Base-by-base conservation (phyloP, 2,113 vertebrate genomes). In the Fukomys damarensis region DNA sequence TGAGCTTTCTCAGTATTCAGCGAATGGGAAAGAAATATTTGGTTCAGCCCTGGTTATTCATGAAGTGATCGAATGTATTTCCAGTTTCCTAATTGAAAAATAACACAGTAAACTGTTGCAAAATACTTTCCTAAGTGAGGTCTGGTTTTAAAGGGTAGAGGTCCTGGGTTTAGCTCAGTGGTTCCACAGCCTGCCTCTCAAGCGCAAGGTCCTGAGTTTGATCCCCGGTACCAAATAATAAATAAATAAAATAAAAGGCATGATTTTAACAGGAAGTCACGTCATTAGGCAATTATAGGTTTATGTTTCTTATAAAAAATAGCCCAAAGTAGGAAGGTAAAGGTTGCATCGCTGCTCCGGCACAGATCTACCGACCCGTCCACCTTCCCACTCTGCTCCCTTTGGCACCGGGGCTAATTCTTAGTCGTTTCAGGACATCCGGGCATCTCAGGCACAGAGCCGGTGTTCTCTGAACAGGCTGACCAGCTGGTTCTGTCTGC, bases 21-120 rank as follows among this genome's bases (percentile, higher is more conserved):
- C 90, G 87, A 93, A 74, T 81, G 58, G 58, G 58, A 83, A 87
- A 88, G 58, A 92, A 83, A 77, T 91, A 52, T 24, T 94, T 87
- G 26, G 8, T 61, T 94, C 20, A 61, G 66, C 35, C 35, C 58
- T 92, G 22, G 41, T 56, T 79, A 19, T 89, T 89, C 52, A 32
- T 93, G n/a, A 93, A 61, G 63, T 84, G 35, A n/a, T 94, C 13
- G 35, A 82, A 86, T 59, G 24, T 59, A 63, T 89, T 84, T 94
- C 41, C 4, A 72, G 9, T 86, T 88, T 91, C 46, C 63, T 80
- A 76, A 89, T 22, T 58, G 52, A 89, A 84, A 35, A 72, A 76
- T 38, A 41, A 11, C n/a, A 13, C 63, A 89, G 11, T 68, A 89
- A 94, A 72, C 72, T 30, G 54, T 43, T 87, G n/a, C 32, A 92